Percentiles rank a stretch among this genome's conserved stretches.
phyloP scores from a whole-genome alignment of 2,113 vertebrate species.

The Athene noctua region DNA sequence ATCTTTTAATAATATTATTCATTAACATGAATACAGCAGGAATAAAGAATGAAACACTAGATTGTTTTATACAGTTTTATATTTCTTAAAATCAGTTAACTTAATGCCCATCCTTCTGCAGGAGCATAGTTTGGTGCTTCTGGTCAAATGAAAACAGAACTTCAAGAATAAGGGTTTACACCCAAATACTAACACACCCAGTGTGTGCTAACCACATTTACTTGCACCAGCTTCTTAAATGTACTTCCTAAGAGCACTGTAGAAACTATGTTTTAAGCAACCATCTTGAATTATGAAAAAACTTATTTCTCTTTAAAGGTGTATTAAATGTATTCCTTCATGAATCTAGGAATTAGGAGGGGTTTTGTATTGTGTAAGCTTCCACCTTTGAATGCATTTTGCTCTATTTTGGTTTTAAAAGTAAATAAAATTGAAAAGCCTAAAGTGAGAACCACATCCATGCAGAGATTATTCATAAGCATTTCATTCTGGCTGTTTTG shows the following conservation, averaged over 20 bases:
- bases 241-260: constrained; percentile 31
- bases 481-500: constrained; percentile 74
- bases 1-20: constrained; percentile 1
- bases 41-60: background rate
- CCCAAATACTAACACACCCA: background rate
- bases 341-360: constrained; percentile 27
- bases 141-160: background rate
- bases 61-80: background rate
- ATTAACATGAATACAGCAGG: background rate
- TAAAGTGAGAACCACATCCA: constrained; percentile 75
- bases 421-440: constrained; percentile 21
- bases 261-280: constrained; percentile 12
- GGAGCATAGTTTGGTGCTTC: constrained; percentile 37
- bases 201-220: background rate
- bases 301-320: constrained; percentile 1
- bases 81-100: constrained; percentile 26
- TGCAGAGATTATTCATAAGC: constrained; percentile 77
- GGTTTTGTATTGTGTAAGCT: constrained; percentile 7
- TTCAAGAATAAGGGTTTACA: constrained; percentile 33
- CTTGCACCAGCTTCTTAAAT: constrained; percentile 12
- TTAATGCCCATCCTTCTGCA: constrained; percentile 38
- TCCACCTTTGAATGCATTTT: constrained; percentile 43
- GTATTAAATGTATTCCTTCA: constrained; percentile 39
- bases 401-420: constrained; percentile 42
- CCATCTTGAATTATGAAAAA: constrained; percentile 31